A percentile compares a stretch with the other conserved stretches of the same genome.
Evolutionary conservation across 2,888 invertebrate genomes (phyloP).

Genomic region (Papilio protenor): DNA sequence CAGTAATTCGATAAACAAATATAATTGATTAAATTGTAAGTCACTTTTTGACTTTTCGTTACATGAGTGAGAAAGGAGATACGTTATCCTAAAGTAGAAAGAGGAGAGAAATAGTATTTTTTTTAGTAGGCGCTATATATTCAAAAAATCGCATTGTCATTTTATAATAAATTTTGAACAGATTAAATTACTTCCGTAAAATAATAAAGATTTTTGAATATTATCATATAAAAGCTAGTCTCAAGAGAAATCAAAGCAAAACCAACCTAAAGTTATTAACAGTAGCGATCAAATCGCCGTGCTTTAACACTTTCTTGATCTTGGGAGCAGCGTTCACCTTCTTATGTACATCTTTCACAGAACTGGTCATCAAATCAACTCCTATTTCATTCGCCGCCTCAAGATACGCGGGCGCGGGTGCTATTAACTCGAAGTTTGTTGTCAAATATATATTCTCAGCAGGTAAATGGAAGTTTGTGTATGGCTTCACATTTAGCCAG

Average conservation of each 20-base stretch:
- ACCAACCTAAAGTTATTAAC: conserved; percentile 74
- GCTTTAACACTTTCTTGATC: conserved; percentile 56
- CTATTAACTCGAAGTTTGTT: conserved; percentile 86
- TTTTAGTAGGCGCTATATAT: neutral
- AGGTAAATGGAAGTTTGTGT: conserved; percentile 87
- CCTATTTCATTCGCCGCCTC: conserved; percentile 62
- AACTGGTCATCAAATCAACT: conserved; percentile 60
- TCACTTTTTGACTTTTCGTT: neutral
- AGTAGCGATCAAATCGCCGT: conserved; percentile 70
- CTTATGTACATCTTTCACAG: conserved; percentile 68
- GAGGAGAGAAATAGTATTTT: neutral
- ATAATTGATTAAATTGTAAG: neutral
- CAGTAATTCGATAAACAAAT: neutral
- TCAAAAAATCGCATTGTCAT: neutral
- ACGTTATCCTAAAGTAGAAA: neutral
- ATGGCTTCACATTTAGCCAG: conserved; percentile 85
- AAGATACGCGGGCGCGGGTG: conserved; percentile 67
- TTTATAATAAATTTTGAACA: no score
- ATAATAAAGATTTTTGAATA: neutral
- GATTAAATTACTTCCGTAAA: neutral
- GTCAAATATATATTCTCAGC: conserved; percentile 89
- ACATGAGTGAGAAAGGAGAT: neutral
- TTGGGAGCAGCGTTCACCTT: conserved; percentile 54
- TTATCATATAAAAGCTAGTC: no score
- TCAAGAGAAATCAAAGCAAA: conserved; percentile 13